Conservation (phyloP, 1,140 invertebrate species). For the Trypoxylus dichotomus region DNA sequence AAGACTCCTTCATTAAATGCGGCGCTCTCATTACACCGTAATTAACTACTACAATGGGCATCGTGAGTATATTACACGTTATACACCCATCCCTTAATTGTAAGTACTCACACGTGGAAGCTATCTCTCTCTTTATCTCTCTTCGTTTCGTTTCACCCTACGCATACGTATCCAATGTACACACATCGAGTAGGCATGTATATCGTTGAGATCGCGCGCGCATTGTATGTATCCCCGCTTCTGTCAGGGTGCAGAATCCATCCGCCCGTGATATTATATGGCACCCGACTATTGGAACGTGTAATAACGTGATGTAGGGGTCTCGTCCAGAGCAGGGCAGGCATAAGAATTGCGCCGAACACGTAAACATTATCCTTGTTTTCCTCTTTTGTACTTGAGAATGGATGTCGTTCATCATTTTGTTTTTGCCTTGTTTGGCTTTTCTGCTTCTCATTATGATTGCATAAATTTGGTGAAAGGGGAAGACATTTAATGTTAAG, state of each 20-base stretch:
- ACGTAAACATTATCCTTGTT: not conserved
- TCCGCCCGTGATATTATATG: constrained; percentile 46
- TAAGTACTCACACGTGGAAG: constrained; percentile 26
- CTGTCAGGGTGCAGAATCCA: constrained; percentile 36
- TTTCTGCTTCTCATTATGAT: too few relatives aligned
- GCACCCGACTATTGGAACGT: constrained; percentile 44
- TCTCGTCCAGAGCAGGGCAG: constrained; percentile 31
- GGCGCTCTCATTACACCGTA: constrained; percentile 40
- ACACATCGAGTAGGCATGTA: not conserved
- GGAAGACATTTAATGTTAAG: too few relatives aligned
- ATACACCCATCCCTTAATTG: constrained; percentile 34
- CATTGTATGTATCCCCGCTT: constrained; percentile 36
- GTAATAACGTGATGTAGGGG: constrained; percentile 43
- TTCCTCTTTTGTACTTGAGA: not conserved
- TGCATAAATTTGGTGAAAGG: too few relatives aligned
- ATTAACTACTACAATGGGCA: constrained; percentile 45
- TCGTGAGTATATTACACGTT: constrained; percentile 45
- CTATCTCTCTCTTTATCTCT: constrained; percentile 15
- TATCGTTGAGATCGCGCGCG: constrained; percentile 31
- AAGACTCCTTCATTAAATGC: constrained; percentile 27
- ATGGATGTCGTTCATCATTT: not conserved
- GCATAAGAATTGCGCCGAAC: constrained; percentile 22
- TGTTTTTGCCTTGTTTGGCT: not conserved
- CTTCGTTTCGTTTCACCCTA: constrained; percentile 24
- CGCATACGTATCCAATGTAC: not conserved